Evolutionary conservation across 1,140 invertebrate species (phyloP).

Genomic region (Procambarus clarkii): DNA sequence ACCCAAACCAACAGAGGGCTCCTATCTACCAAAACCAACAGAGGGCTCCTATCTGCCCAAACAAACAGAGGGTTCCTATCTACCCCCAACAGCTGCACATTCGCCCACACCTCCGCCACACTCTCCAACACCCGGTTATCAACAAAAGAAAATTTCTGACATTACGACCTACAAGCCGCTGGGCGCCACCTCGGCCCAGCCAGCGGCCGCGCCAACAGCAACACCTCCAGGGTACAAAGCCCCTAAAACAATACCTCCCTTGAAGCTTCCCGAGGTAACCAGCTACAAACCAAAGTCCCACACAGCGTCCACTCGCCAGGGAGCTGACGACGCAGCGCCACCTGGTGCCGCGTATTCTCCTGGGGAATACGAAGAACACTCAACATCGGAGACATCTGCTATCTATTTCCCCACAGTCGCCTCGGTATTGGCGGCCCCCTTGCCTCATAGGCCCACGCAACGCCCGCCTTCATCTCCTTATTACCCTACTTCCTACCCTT

Average conservation of each 20-base stretch:
- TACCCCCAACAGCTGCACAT: neutral
- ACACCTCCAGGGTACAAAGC: neutral
- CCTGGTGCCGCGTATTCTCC: neutral
- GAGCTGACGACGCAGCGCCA: neutral
- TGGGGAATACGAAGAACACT: neutral
- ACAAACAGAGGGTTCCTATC: neutral
- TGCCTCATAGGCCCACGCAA: neutral
- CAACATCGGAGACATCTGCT: neutral
- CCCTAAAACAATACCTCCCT: neutral
- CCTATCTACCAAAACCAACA: neutral
- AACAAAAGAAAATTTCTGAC: neutral
- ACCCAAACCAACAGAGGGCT: neutral
- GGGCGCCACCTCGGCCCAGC: neutral
- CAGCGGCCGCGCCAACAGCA: neutral
- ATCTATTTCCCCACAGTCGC: neutral
- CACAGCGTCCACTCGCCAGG: conserved; percentile 21
- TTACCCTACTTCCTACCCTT: conserved; percentile 24
- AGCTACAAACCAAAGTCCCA: conserved; percentile 34
- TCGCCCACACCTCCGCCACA: neutral
- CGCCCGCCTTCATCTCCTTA: neutral
- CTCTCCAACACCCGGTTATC: neutral
- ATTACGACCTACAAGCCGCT: conserved; percentile 37
- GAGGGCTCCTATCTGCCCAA: too few species aligned
- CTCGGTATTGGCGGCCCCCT: neutral
- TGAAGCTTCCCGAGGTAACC: conserved; percentile 51